phyloP scores from a whole-genome alignment of 2,888 invertebrate genomes.

The Calameuta pallipes region DNA sequence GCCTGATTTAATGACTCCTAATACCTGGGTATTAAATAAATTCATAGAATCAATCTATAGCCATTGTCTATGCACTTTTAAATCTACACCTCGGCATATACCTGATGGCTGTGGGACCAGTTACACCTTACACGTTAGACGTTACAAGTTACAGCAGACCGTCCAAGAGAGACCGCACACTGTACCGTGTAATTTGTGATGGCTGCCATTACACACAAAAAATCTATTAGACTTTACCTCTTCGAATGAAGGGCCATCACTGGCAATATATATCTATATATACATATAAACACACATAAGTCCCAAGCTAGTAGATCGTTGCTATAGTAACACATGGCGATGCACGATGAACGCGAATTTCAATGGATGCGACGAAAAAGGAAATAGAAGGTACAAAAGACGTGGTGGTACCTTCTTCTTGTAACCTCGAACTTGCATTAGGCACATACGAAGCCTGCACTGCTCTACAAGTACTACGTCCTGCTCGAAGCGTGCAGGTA shows the following conservation, averaged over 20 bases:
- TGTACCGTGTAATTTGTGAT: conserved; percentile 48
- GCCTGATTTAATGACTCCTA: conserved; percentile 46
- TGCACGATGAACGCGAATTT: not conserved
- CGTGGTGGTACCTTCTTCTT: not conserved
- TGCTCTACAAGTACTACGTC: not conserved
- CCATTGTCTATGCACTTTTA: conserved; percentile 42
- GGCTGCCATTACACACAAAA: conserved; percentile 42
- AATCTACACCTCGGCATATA: conserved; percentile 22
- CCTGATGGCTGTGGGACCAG: not conserved
- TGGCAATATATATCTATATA: not conserved
- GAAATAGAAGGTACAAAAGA: not conserved
- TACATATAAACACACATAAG: not conserved
- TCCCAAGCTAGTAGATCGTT: not conserved
- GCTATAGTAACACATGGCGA: not conserved
- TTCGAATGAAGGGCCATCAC: not conserved
- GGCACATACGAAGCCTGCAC: not conserved
- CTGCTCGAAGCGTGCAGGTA: not conserved
- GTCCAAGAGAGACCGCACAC: conserved; percentile 30
- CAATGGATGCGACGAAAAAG: not conserved
- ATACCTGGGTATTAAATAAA: conserved; percentile 50
- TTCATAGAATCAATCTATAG: conserved; percentile 53
- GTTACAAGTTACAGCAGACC: conserved; percentile 11
- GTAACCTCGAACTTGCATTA: not conserved
- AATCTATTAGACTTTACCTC: conserved; percentile 39
- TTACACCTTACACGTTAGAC: not conserved